Base-by-base conservation (phyloP, 2,888 invertebrate species). In the Lepidochrysops patricia region DNA sequence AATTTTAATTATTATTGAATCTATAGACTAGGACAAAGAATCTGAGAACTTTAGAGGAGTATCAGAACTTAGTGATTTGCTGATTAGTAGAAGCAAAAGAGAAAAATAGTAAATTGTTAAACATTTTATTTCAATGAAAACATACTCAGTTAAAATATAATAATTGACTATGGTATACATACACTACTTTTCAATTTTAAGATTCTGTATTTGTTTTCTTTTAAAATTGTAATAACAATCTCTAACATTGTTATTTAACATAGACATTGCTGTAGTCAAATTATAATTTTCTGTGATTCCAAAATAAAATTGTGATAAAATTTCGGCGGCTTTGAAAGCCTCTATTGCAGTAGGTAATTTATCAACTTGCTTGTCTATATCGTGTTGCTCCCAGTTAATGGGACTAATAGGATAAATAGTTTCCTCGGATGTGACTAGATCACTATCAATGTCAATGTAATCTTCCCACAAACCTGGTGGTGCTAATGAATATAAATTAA, bases 361-460 rank as follows among this genome's bases (percentile, higher is more conserved):
- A n/a, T 35, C 13, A 35, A 13, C 4, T 35, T 35, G 5, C 13
- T 35, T 15, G 13, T 35, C 35, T 13, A 6, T 35, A 13, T 13
- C 35, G 13, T 35, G 35, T 35, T 4, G 13, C 6, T 35, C 35
- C 2, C 4, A 13, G n/a, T 35, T 35, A 6, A n/a, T n/a, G 35
- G 6, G 35, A 13, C 6, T 13, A 5, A 13, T n/a, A n/a, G n/a
- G n/a, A 35, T 35, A 6, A n/a, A 35, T 35, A 6, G n/a, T n/a
- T 2, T 6, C 13, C 13, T 35, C 9, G 61, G 62, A 68, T 66
- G 66, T 68, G 61, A 67, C 62, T 63, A 67, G 64, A 65, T 61
- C 63, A 50, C 66, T 65, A 67, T 67, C 66, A 62, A 67, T 65
- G 61, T 67, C 63, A 64, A 67, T 63, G 65, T 66, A 65, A 66